These are phyloP conservation scores for Smithornis capensis DNA, from an alignment of 2,113 vertebrate species.

Conservation along the genomic window DNA sequence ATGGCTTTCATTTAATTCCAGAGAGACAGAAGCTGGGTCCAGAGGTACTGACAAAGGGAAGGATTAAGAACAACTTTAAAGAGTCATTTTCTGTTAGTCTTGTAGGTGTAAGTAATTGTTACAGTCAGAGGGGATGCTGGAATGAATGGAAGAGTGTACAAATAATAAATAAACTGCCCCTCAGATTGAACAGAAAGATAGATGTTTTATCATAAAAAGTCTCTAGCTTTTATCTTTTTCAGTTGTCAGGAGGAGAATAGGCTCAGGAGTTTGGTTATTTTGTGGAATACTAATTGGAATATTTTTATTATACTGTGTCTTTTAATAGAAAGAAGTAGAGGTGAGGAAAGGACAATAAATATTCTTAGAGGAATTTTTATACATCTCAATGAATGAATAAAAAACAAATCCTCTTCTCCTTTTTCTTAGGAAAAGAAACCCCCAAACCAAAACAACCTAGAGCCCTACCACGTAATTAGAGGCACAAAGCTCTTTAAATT, in stretches of 20 bases:
- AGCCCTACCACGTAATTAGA: background rate
- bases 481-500: background rate
- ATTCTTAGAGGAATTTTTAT: background rate
- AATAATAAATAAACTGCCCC: background rate
- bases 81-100: background rate
- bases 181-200: background rate
- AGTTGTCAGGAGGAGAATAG: background rate
- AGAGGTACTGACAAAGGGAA: background rate
- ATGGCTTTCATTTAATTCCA: background rate
- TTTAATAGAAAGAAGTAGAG: background rate
- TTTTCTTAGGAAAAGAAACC: background rate
- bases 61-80: background rate
- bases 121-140: background rate
- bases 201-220: background rate
- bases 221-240: background rate
- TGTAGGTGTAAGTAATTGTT: background rate
- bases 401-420: background rate
- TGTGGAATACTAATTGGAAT: background rate
- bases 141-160: background rate
- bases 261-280: background rate
- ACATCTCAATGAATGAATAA: background rate
- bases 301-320: background rate
- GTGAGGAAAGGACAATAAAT: background rate
- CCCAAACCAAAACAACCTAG: background rate
- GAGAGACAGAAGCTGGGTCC: background rate